Conservation (phyloP, 2,113 vertebrate genomes). For the Ameiurus melas region DNA sequence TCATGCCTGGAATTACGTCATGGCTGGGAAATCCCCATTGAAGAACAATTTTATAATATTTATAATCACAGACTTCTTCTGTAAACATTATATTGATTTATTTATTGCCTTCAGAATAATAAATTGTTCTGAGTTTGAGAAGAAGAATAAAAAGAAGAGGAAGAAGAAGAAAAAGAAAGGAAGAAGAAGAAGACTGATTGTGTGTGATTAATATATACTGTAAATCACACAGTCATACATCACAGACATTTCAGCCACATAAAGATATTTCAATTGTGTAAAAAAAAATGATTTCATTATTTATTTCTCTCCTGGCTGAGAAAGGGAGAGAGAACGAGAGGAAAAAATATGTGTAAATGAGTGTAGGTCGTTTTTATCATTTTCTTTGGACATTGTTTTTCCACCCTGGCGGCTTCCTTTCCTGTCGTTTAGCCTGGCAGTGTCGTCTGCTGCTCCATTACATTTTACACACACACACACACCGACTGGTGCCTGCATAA, state of each 20-base stretch:
- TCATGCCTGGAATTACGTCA: not conserved
- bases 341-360: slow-evolving; percentile 43
- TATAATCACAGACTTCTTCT: not conserved
- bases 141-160: not conserved
- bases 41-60: not conserved
- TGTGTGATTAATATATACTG: not conserved
- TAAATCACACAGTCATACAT: not conserved
- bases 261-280: not conserved
- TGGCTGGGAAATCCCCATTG: not conserved
- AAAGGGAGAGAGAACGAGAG: slow-evolving; percentile 45
- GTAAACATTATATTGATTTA: not conserved
- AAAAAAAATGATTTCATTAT: no score
- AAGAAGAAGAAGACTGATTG: not conserved
- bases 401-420: slow-evolving; percentile 49
- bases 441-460: slow-evolving; percentile 26
- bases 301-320: not conserved
- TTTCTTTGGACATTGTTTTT: slow-evolving; percentile 57
- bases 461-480: slow-evolving; percentile 9
- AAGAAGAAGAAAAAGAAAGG: no score
- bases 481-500: not conserved
- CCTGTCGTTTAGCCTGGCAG: slow-evolving; percentile 61
- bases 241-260: not conserved
- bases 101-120: not conserved
- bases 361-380: slow-evolving; percentile 53
- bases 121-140: not conserved